phyloP scores from a whole-genome alignment of 2,797 vertebrate species.

The Dromococcyx pavoninus region DNA sequence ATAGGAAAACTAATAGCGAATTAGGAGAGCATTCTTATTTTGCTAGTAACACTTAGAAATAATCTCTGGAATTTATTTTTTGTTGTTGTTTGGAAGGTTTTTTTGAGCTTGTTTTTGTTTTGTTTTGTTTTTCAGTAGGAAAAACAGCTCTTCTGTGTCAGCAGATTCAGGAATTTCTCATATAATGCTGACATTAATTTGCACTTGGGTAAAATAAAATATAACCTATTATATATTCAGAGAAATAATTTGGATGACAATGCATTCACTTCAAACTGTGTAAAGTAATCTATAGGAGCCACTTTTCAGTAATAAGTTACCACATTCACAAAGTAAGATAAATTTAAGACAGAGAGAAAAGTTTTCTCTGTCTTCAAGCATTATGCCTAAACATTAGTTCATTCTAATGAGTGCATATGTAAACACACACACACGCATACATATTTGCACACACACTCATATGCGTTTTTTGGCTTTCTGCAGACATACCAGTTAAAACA shows the following conservation, averaged over 20 bases:
- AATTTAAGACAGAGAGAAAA: neutral
- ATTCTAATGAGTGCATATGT: neutral
- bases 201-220: neutral
- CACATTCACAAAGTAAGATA: neutral
- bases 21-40: neutral
- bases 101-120: neutral
- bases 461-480: neutral
- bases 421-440: neutral
- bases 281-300: neutral
- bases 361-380: neutral
- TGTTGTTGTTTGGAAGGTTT: no score
- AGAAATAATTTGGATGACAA: neutral
- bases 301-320: neutral
- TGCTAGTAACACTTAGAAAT: neutral
- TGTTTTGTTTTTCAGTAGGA: neutral
- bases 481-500: neutral
- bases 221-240: neutral
- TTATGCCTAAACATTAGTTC: neutral
- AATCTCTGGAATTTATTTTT: neutral
- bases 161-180: neutral
- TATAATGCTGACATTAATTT: neutral
- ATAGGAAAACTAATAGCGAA: neutral
- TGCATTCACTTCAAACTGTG: neutral
- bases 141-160: accelerated
- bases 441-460: neutral